These are phyloP conservation scores for Ophion slaviceki DNA, from an alignment of 2,888 invertebrate species.

Conservation along the genomic window DNA sequence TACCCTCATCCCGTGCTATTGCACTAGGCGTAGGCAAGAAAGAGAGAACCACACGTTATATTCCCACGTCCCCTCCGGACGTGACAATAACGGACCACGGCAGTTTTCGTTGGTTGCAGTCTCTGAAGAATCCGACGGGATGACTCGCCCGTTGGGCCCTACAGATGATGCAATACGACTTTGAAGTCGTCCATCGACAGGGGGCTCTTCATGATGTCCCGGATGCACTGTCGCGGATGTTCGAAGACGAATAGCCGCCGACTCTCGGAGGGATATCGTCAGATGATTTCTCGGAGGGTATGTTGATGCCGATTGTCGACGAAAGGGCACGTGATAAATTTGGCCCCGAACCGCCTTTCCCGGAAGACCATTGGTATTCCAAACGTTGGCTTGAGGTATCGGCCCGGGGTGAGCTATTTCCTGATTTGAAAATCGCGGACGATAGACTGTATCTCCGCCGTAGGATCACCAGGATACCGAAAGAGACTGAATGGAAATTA, in stretches of 20 bases:
- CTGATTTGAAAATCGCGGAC: slow-evolving; percentile 38
- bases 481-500: slow-evolving; percentile 61
- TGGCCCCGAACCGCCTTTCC: slow-evolving; percentile 42
- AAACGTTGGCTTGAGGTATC: slow-evolving; percentile 42
- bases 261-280: background rate
- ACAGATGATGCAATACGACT: slow-evolving; percentile 51
- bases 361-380: slow-evolving; percentile 54
- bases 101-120: slow-evolving; percentile 68
- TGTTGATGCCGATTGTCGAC: background rate
- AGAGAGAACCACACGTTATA: too few relatives aligned
- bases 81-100: slow-evolving; percentile 69
- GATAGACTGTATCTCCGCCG: background rate
- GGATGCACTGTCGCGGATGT: slow-evolving; percentile 62
- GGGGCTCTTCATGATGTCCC: slow-evolving; percentile 45
- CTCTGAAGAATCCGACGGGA: slow-evolving; percentile 66
- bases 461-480: too few relatives aligned
- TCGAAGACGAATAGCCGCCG: slow-evolving; percentile 16
- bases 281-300: background rate
- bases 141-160: slow-evolving; percentile 57
- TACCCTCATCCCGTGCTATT: too few relatives aligned
- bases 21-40: too few relatives aligned
- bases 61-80: too few relatives aligned
- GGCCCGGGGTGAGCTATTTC: slow-evolving; percentile 36
- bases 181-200: slow-evolving; percentile 16
- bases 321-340: background rate